Evolutionary conservation across 2,888 invertebrate species (phyloP), one percentile per base, ranked within the genome.

Genomic region (Spodoptera picta): DNA sequence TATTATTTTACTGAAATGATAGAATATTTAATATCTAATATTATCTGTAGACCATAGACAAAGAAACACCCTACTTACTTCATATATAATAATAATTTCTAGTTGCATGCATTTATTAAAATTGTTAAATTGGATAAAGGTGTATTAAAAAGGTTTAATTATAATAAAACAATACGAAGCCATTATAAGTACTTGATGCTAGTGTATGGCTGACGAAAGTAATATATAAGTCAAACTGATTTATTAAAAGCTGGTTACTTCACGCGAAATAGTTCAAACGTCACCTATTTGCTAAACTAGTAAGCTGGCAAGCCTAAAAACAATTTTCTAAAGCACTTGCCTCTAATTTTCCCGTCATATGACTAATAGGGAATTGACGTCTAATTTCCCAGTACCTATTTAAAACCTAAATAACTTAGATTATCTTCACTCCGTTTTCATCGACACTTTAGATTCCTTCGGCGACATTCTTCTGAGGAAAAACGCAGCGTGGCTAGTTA

Each of bases 271-370:
- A 45, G 49, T 70, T 49, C 58, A 73, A 68, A 69, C 58, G 73
- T 73, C 67, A 58, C 52, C 51, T 60, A 61, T 65, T 77, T 68
- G 61, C 74, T 45, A 69, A 73, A 71, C 72, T 61, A 11, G 49
- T 45, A 44, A 14, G 65, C 61, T 51, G 66, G 67, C 75, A 69
- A 63, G 64, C 65, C 64, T 71, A 77, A 82, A 79, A 79, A 76
- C 73, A 62, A 27, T 58, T 71, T 5, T 59, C 53, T 68, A 55
- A 69, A 73, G 74, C 69, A 73, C 67, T 57, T 62, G 48, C 69
- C 74, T 9, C 69, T 68, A 82, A 84, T 84, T 83, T 84, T 79
- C 82, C 74, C 82, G 83, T 84, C 84, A 79, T 74, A 70, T 69
- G 36, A 70, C 80, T 83, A 80, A 83, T 81, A 83, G 67, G 80